Base-by-base conservation (phyloP, 2,113 vertebrate genomes). In the Psephotus haematonotus region DNA sequence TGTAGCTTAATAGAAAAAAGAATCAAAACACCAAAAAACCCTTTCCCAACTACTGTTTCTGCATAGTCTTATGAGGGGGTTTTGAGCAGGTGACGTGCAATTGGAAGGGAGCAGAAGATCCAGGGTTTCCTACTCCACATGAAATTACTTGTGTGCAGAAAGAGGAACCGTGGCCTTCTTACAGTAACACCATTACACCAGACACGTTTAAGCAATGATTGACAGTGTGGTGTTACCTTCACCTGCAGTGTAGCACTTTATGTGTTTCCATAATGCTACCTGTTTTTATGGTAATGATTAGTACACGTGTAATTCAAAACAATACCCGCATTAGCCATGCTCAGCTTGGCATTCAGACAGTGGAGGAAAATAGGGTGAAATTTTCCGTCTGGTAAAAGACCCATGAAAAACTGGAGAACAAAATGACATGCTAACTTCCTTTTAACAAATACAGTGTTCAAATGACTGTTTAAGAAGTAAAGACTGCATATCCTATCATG, bases 1-100 rank as follows among this genome's bases (percentile, higher is more conserved):
- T 75, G 44, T 28, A 71, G 27, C 17, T 50, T 71, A 76, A 29
- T 41, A 69, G 53, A 44, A 67, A 67, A 22, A 78, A 43, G 25
- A 35, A 1, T 18, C 43, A 39, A 9, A 8, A 3, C 6, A 14
- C 3, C 2, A 46, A 22, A 55, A 60, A 28, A 0, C 1, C 31
- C 41, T 43, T 55, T 67, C 55, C 23, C 7, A 75, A 12, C 19
- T 74, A 41, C 41, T 88, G 7, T 80, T 88, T 77, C 68, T 70
- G 17, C 59, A 12, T 53, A 28, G 23, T 91, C 71, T 93, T 57
- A 57, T 31, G 37, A 83, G 25, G n/a, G 10, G 6, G 8, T 65
- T 90, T 80, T 57, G 65, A 70, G 64, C 55, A 69, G 62, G 74
- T 65, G 49, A 92, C 91, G 63, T 60, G 37, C 13, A 67, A 62